These are phyloP conservation scores for Myotis brandtii DNA, from an alignment of 2,113 vertebrate species.

Conservation along the genomic window DNA sequence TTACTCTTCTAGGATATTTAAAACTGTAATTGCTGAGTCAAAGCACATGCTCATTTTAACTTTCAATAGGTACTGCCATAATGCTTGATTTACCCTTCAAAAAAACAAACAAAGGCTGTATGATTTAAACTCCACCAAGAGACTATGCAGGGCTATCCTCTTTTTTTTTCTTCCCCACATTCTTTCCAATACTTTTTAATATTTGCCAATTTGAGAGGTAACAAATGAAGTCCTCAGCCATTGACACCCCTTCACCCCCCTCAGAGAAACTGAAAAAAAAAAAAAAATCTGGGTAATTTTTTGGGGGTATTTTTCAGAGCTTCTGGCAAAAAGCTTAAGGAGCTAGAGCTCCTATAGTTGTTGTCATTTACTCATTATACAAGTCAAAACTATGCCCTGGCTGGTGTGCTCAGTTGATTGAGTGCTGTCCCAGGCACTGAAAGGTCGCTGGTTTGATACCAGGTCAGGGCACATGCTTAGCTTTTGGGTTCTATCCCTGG, in stretches of 20 bases:
- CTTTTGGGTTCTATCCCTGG: not conserved
- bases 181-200: not conserved
- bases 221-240: not conserved
- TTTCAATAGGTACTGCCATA: not conserved
- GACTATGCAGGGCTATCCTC: not conserved
- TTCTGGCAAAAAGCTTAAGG: not conserved
- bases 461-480: not conserved
- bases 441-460: not conserved
- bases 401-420: not conserved
- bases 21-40: not conserved
- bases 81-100: not conserved
- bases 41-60: not conserved
- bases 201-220: not conserved
- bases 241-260: not conserved
- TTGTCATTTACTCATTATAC: not conserved
- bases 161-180: not conserved
- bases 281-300: not conserved
- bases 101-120: not conserved
- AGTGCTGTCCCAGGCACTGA: not conserved
- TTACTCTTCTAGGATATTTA: not conserved
- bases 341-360: not conserved
- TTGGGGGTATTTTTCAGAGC: not conserved
- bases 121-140: not conserved
- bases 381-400: not conserved
- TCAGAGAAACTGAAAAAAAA: not conserved